Conservation (phyloP, 2,113 vertebrate genomes). For the Potamarius usumacintae region DNA sequence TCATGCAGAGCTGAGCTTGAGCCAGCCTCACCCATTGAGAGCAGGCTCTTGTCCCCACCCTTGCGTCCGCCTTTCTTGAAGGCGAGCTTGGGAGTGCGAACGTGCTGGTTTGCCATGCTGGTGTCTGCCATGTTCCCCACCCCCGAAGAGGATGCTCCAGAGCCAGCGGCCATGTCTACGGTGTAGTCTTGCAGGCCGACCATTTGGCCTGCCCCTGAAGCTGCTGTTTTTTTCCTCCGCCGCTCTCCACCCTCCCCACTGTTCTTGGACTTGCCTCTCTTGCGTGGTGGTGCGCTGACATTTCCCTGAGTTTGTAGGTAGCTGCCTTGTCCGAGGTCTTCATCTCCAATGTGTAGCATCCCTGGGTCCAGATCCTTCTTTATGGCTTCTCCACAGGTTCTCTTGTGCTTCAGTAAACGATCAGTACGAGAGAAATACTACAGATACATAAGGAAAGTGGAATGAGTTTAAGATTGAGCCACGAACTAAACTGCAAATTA, state of each 20-base stretch:
- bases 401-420: constrained; percentile 98
- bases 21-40: constrained; percentile 76
- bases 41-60: constrained; percentile 82
- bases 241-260: constrained; percentile 82
- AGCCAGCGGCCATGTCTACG: constrained; percentile 85
- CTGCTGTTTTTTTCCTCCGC: constrained; percentile 82
- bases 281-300: constrained; percentile 85
- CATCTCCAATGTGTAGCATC: constrained; percentile 81
- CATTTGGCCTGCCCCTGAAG: constrained; percentile 67
- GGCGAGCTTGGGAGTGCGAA: constrained; percentile 87
- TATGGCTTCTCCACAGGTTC: constrained; percentile 98
- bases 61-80: constrained; percentile 92
- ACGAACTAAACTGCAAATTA: not conserved
- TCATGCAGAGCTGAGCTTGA: constrained; percentile 72
- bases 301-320: constrained; percentile 93
- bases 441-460: not conserved
- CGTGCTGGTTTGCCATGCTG: constrained; percentile 78
- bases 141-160: constrained; percentile 64
- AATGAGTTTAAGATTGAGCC: not conserved
- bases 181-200: constrained; percentile 84
- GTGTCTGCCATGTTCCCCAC: constrained; percentile 49
- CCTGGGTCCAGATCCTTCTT: constrained; percentile 91
- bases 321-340: constrained; percentile 85
- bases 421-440: constrained; percentile 99
- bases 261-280: constrained; percentile 89